Conservation (phyloP, 2,888 invertebrate species). For the Cremastinae sp. region DNA sequence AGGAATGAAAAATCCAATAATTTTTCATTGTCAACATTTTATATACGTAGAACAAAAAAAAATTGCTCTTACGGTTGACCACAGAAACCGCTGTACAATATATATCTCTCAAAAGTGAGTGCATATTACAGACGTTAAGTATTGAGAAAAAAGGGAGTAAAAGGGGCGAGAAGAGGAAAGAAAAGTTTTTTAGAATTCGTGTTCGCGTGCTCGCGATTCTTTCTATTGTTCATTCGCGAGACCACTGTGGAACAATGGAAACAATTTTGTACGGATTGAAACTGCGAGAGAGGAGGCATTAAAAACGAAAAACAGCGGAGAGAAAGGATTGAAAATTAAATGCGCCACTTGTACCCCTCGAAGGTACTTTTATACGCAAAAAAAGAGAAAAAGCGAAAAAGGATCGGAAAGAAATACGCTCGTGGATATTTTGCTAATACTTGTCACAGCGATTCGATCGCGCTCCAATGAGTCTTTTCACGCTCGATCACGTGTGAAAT, state of each 20-base stretch:
- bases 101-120: not conserved
- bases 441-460: conserved; percentile 60
- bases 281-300: conserved; percentile 34
- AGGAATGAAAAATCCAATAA: too few species aligned
- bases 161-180: not conserved
- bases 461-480: conserved; percentile 62
- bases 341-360: conserved; percentile 50
- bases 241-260: conserved; percentile 63
- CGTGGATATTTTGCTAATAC: conserved; percentile 43
- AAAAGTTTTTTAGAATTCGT: conserved; percentile 38
- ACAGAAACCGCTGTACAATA: not conserved
- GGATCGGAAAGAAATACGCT: conserved; percentile 37
- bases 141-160: not conserved
- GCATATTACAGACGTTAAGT: not conserved
- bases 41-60: too few species aligned
- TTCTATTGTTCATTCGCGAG: conserved; percentile 56
- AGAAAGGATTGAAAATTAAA: conserved; percentile 47
- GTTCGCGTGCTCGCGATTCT: conserved; percentile 58
- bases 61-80: not conserved
- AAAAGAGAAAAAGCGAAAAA: conserved; percentile 27
- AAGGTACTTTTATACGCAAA: conserved; percentile 40
- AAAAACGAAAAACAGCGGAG: conserved; percentile 12
- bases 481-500: conserved; percentile 55
- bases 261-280: conserved; percentile 59
- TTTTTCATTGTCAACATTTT: too few species aligned